phyloP scores from a whole-genome alignment of 2,888 invertebrate species.

The Teleiodes luculella region DNA sequence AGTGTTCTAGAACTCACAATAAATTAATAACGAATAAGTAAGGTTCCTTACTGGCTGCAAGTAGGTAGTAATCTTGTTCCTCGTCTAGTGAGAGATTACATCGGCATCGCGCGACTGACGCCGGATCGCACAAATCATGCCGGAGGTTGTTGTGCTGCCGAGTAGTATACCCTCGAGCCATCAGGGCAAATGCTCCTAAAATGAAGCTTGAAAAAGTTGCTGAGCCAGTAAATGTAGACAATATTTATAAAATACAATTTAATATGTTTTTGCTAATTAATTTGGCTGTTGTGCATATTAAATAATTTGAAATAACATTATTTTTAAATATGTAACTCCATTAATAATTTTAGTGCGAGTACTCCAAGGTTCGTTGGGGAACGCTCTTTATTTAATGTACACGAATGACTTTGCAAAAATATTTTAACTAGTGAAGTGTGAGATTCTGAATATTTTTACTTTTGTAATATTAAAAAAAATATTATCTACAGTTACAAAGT shows the following conservation, averaged over 20 bases:
- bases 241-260: no score
- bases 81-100: constrained; percentile 15
- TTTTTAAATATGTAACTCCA: not conserved
- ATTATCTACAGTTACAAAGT: constrained; percentile 1
- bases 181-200: not conserved
- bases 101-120: constrained; percentile 15
- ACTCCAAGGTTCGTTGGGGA: not conserved
- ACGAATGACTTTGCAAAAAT: not conserved
- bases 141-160: constrained; percentile 18
- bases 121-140: constrained; percentile 27
- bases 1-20: no score
- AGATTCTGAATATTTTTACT: no score
- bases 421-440: no score
- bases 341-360: not conserved
- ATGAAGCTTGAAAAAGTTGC: not conserved
- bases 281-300: no score
- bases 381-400: not conserved
- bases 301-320: not conserved
- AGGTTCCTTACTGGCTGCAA: not conserved
- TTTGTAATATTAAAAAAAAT: no score
- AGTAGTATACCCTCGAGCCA: constrained; percentile 2
- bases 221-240: not conserved
- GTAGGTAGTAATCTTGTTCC: constrained; percentile 8
- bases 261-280: no score
- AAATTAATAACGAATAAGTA: not conserved